A percentile compares a stretch with the other conserved stretches of the same genome.
These are phyloP conservation scores for Sorex fumeus DNA, from an alignment of 2,113 vertebrate genomes.

Conservation along the genomic window DNA sequence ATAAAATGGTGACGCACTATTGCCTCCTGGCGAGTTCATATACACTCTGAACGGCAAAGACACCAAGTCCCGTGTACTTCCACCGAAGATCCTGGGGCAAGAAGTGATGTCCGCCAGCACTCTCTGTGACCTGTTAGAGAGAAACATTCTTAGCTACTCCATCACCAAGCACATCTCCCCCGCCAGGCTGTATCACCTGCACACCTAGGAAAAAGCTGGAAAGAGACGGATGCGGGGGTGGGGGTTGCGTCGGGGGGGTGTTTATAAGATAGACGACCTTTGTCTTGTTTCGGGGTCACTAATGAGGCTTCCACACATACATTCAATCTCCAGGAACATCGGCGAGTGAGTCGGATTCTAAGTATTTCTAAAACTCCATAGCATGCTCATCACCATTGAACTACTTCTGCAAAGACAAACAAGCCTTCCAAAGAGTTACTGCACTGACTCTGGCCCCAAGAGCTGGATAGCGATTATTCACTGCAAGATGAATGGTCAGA, in stretches of 20 bases:
- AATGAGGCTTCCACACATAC: background rate
- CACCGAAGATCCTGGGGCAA: conserved; percentile 76
- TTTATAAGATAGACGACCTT: background rate
- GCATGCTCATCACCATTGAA: background rate
- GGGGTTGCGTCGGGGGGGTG: too few relatives aligned
- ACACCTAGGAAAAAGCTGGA: conserved; percentile 32
- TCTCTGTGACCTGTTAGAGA: conserved; percentile 78
- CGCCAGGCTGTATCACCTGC: background rate
- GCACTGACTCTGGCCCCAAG: background rate
- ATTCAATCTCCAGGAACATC: background rate
- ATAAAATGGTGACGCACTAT: conserved; percentile 72
- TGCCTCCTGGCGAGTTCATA: conserved; percentile 71
- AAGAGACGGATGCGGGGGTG: background rate
- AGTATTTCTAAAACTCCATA: conserved; percentile 35
- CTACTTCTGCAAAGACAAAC: conserved; percentile 40
- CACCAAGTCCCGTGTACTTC: conserved; percentile 74
- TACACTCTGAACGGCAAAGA: conserved; percentile 72
- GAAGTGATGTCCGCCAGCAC: conserved; percentile 73
- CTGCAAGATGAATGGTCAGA: background rate
- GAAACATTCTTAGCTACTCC: conserved; percentile 80
- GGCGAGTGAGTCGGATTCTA: background rate
- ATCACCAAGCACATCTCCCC: conserved; percentile 62
- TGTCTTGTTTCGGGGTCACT: background rate
- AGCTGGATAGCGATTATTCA: background rate
- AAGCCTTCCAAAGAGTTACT: background rate